phyloP scores from a whole-genome alignment of 2,797 vertebrate genomes.

The Tiaroga cobitis region DNA sequence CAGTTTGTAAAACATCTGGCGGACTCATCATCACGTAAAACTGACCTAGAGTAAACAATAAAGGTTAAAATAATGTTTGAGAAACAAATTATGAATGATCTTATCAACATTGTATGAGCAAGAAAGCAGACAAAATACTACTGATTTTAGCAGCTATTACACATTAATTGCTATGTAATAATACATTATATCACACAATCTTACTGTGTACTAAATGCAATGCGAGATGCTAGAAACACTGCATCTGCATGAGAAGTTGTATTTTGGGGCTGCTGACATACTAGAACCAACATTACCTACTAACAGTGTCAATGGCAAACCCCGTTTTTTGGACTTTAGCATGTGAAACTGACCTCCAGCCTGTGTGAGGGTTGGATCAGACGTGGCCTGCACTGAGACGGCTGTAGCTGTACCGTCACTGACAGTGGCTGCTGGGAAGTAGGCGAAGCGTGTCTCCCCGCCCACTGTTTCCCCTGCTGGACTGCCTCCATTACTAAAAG shows the following conservation, averaged over 20 bases:
- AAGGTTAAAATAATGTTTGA: neutral
- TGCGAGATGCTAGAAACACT: neutral
- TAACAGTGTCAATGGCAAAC: neutral
- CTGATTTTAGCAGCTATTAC: neutral
- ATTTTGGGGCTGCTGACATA: neutral
- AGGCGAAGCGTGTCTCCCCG: slow-evolving; percentile 89
- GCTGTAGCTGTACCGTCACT: slow-evolving; percentile 84
- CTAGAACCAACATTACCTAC: neutral
- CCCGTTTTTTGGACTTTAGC: neutral
- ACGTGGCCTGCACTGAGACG: slow-evolving; percentile 86
- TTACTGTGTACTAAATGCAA: neutral
- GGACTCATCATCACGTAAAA: slow-evolving; percentile 97
- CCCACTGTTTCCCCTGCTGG: slow-evolving; percentile 85
- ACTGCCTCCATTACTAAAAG: slow-evolving; percentile 93
- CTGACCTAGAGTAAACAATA: slow-evolving; percentile 76
- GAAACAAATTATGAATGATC: too few relatives aligned
- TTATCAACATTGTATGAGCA: neutral
- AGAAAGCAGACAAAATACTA: neutral
- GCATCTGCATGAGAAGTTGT: neutral
- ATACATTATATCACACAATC: neutral
- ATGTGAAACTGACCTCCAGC: slow-evolving; percentile 81
- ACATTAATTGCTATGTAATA: neutral
- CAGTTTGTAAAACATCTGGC: slow-evolving; percentile 87
- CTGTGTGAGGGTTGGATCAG: slow-evolving; percentile 85
- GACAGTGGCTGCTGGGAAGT: slow-evolving; percentile 88